Percentiles rank a stretch among this genome's conserved stretches.
These are phyloP conservation scores for Philereme vetulata DNA, from an alignment of 2,888 invertebrate genomes.

Conservation along the genomic window DNA sequence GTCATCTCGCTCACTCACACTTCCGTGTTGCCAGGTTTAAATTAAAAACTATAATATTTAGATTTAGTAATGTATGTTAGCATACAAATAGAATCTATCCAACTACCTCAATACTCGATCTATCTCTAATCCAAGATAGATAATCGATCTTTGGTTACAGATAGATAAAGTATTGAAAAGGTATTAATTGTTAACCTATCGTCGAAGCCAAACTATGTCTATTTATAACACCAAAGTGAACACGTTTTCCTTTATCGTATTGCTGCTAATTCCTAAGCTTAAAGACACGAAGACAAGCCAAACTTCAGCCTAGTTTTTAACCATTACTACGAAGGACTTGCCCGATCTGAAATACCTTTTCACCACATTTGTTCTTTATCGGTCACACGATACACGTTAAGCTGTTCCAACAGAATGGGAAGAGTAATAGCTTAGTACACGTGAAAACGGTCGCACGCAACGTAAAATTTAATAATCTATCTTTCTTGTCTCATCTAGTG, in stretches of 20 bases:
- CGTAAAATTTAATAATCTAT: too few species aligned
- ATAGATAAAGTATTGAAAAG: too few species aligned
- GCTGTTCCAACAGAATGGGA: too few species aligned
- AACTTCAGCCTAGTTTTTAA: constrained; percentile 51
- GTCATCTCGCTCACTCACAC: constrained; percentile 73
- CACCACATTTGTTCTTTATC: too few species aligned
- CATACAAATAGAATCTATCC: constrained; percentile 47
- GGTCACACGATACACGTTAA: too few species aligned
- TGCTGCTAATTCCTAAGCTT: constrained; percentile 66
- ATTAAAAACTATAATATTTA: constrained; percentile 28
- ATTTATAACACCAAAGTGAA: constrained; percentile 54
- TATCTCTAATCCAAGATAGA: too few species aligned
- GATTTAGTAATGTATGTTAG: constrained; percentile 41
- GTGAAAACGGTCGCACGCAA: too few species aligned
- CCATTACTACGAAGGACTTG: constrained; percentile 31
- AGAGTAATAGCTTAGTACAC: too few species aligned
- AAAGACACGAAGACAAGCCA: constrained; percentile 58
- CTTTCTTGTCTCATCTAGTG: too few species aligned
- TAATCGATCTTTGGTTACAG: too few species aligned
- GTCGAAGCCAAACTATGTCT: constrained; percentile 43
- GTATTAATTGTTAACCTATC: constrained; percentile 46
- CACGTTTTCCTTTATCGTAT: constrained; percentile 61
- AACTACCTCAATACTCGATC: too few species aligned
- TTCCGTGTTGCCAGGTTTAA: constrained; percentile 57
- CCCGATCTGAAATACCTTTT: constrained; percentile 10